Conservation (phyloP, 2,888 invertebrate genomes). For the Hemaris fuciformis region DNA sequence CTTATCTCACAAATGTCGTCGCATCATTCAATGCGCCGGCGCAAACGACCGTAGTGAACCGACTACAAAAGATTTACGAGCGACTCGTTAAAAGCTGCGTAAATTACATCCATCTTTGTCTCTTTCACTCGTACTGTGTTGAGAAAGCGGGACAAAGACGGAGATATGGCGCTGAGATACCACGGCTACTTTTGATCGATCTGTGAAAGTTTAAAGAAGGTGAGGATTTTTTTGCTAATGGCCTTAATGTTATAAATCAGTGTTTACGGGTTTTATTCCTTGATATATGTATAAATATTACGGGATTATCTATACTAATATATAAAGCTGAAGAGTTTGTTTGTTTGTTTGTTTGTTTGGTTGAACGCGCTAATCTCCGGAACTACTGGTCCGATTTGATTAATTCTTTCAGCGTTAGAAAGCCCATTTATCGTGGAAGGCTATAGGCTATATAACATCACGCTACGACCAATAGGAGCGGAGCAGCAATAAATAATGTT, state of each 20-base stretch:
- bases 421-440: too few relatives aligned
- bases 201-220: constrained; percentile 10
- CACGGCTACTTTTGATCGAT: constrained; percentile 5
- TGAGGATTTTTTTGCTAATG: constrained; percentile 1
- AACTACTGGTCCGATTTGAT: too few relatives aligned
- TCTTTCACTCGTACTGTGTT: constrained; percentile 31
- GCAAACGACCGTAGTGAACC: constrained; percentile 55
- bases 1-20: constrained; percentile 25
- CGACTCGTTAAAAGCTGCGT: constrained; percentile 56
- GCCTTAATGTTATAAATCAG: constrained; percentile 1
- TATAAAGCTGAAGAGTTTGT: too few relatives aligned
- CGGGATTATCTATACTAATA: too few relatives aligned
- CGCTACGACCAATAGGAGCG: too few relatives aligned
- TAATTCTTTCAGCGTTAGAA: too few relatives aligned
- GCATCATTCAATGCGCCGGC: constrained; percentile 55
- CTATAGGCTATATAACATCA: too few relatives aligned
- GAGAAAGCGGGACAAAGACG: constrained; percentile 27
- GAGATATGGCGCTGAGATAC: constrained; percentile 13
- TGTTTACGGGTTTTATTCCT: background rate
- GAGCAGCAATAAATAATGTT: too few relatives aligned
- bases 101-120: constrained; percentile 51
- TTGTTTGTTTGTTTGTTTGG: too few relatives aligned
- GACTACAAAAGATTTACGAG: constrained; percentile 65
- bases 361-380: too few relatives aligned
- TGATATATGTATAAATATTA: background rate